A percentile compares a stretch with the other conserved stretches of the same genome.
Evolutionary conservation across 2,797 vertebrate genomes (phyloP).

Genomic region (Hirundo rustica): DNA sequence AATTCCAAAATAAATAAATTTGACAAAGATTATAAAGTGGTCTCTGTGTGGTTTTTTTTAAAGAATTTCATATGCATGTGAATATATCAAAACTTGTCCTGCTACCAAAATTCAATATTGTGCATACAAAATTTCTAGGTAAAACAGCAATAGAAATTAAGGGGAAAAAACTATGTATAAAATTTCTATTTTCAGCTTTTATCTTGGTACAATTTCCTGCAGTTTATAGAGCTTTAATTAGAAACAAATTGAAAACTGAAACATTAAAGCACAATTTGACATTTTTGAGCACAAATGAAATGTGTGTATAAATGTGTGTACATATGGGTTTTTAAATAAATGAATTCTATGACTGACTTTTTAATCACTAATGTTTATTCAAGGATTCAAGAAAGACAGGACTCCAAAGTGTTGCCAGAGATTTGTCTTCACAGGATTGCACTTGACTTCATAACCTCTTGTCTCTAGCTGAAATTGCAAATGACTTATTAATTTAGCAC

Average conservation of each 20-base stretch:
- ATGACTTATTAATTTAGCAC: not conserved
- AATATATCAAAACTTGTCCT: not conserved
- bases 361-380: constrained; percentile 7
- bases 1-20: not conserved
- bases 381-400: not conserved
- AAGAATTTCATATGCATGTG: not conserved
- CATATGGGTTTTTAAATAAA: not conserved
- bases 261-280: not conserved
- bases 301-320: fast-evolving
- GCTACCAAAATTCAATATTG: not conserved
- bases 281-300: not conserved
- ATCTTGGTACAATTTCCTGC: not conserved
- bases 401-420: not conserved
- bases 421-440: not conserved
- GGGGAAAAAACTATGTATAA: fast-evolving
- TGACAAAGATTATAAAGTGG: not conserved
- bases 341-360: not conserved
- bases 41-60: fast-evolving
- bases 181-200: not conserved
- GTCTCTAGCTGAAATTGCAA: not conserved
- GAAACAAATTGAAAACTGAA: not conserved
- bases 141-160: not conserved
- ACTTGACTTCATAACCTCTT: not conserved
- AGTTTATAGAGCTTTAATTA: not conserved
- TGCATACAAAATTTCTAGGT: not conserved